Evolutionary conservation across 2,888 invertebrate species (phyloP), one percentile per base, ranked within the genome.

Genomic region (Lasioglossum marginatum): DNA sequence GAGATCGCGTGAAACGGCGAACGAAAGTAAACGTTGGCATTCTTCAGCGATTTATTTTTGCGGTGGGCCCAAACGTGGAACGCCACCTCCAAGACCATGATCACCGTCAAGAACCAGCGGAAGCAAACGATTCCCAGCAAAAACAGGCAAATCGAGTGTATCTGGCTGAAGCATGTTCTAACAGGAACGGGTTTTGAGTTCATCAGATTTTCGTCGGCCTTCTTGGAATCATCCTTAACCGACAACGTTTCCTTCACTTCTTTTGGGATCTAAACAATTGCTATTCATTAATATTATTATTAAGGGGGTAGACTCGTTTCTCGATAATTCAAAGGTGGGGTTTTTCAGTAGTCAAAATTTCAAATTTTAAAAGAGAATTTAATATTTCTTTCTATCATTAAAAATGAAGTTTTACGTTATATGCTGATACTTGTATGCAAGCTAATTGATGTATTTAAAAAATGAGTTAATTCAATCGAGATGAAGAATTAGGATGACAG

Each of bases 1-100:
- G 97, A 96, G 12, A 97, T 95, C 3, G 96, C 95, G 93, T 97
- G 97, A 87, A 97, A 96, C 0, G 97, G 97, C 90, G 97, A 97
- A 71, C 96, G 96, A 91, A 97, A 97, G 91, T 97, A 97, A 60
- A 97, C 94, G 77, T 96, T 95, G 19, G 96, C 95, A 89, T 97
- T 96, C 91, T 96, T 96, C 57, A 97, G 94, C 72, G 94, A 94
- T 89, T 96, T 96, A 92, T 97, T 97, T 92, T 97, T 97, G 88
- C 96, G 96, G 92, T 97, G 97, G 12, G 97, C 97, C 95, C 96
- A 96, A n/a, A 96, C 95, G 93, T 97, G 97, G 43, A 97, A 94
- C n/a, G 96, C 94, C 0, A 92, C 95, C 95, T 97, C 97, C 57
- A 94, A 90, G 5, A 93, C 76, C 90, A 92, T 92, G 19, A 97